A percentile compares a stretch with the other conserved stretches of the same genome.
Evolutionary conservation across 2,113 vertebrate species (phyloP).

Genomic region (Lepidothrix coronata): DNA sequence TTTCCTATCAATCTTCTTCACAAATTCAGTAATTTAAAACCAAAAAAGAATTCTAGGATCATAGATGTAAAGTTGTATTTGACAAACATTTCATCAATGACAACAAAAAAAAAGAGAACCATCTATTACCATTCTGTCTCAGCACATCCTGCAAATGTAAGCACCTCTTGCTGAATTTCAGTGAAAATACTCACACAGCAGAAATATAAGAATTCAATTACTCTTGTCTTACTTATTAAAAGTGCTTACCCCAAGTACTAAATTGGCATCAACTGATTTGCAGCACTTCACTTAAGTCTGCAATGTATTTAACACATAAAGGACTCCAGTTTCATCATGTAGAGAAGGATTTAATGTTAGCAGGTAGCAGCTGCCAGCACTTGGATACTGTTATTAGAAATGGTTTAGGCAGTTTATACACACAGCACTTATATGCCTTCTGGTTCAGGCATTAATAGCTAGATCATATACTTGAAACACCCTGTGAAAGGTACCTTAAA

Average conservation of each 20-base stretch:
- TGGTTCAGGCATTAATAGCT: background rate
- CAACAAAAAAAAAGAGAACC: background rate
- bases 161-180: background rate
- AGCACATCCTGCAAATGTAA: background rate
- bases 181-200: background rate
- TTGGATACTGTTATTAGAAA: slow-evolving; percentile 3
- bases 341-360: background rate
- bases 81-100: background rate
- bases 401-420: background rate
- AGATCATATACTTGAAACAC: background rate
- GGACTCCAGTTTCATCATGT: background rate
- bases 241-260: slow-evolving; percentile 1
- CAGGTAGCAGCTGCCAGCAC: slow-evolving; percentile 9
- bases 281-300: background rate
- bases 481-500: slow-evolving; percentile 19
- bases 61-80: background rate
- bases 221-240: slow-evolving; percentile 21
- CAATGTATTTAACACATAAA: slow-evolving; percentile 3
- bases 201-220: slow-evolving; percentile 28
- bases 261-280: slow-evolving; percentile 5
- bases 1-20: background rate
- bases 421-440: background rate
- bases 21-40: background rate
- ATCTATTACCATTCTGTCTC: background rate
- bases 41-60: background rate